Evolutionary conservation across 2,888 invertebrate genomes (phyloP), one percentile per base, ranked within the genome.

Genomic region (Abrostola tripartita): DNA sequence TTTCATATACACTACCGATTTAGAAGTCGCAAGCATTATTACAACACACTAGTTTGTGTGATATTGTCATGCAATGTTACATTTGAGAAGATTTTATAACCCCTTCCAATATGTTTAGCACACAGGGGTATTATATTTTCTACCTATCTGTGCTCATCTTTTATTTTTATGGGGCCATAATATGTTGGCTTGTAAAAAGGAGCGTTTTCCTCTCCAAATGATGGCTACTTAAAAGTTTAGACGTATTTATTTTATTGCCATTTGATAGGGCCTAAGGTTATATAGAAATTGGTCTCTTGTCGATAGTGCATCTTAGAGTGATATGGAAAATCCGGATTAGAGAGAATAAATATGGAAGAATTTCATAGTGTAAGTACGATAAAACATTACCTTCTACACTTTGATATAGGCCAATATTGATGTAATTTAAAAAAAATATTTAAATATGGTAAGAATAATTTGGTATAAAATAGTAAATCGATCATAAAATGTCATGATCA

Each of bases 1-100:
- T 58, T 52, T 12, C 24, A 52, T 41, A 58, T 37, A 37, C 35
- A 51, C 37, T 11, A 37, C 11, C 41, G 24, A 9, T 40, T 47
- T 60, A 49, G 11, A 63, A 64, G 57, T 38, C 37, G 37, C 37
- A 52, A 61, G 44, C 56, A 47, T 35, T 14, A 49, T 63, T 12
- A 59, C 10, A 14, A 52, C 10, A 37, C 47, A 52, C 51, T 47
- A 54, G 57, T 53, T 74, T 67, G 64, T 63, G 55, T 40, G 38
- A 38, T 56, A 53, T 64, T 59, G 61, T 67, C 62, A 67, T 73
- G 64, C 69, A 44, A 67, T 55, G 49, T 53, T 14, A 53, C 61
- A 42, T 38, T 53, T 8, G 37, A 47, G 37, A 40, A 52, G 0
- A 61, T 59, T 73, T 61, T 75, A 73, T 53, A 58, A 53, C 51